Percentiles rank a stretch among this genome's conserved stretches.
phyloP scores from a whole-genome alignment of 53 echinoderm and acorn worm genomes.

The Apostichopus leukothele region DNA sequence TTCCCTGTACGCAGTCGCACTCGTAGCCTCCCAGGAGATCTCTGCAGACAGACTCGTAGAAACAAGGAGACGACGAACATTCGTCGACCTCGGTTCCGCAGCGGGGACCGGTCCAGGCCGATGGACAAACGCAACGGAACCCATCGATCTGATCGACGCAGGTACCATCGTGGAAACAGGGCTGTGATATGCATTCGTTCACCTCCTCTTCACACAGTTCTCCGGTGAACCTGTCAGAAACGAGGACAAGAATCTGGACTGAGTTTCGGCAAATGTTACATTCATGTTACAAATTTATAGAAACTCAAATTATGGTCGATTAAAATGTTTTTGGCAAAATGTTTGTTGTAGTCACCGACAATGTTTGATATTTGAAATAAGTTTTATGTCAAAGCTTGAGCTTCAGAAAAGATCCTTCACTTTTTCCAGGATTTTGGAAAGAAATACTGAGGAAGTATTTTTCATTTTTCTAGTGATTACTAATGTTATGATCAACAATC shows the following conservation, averaged over 20 bases:
- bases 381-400: no score
- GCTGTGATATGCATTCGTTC: slow-evolving; percentile 78
- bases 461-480: no score
- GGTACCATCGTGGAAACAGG: slow-evolving; percentile 77
- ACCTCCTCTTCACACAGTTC: slow-evolving; percentile 68
- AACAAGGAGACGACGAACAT: slow-evolving; percentile 81
- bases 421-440: no score
- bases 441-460: no score
- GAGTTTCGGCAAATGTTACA: background rate
- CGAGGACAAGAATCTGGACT: no score
- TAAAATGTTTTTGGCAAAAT: no score
- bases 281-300: background rate
- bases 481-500: no score
- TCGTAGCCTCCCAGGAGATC: slow-evolving; percentile 75
- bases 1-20: slow-evolving; percentile 75
- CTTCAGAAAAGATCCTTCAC: no score
- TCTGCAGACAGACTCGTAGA: slow-evolving; percentile 69
- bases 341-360: no score
- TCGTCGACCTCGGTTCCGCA: slow-evolving; percentile 80
- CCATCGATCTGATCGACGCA: slow-evolving; percentile 82
- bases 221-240: slow-evolving; percentile 71
- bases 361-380: no score
- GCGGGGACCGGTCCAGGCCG: slow-evolving; percentile 80
- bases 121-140: slow-evolving; percentile 71
- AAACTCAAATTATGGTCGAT: no score